Evolutionary conservation across 1,140 invertebrate species (phyloP).

Genomic region (Drosophila nikananu): DNA sequence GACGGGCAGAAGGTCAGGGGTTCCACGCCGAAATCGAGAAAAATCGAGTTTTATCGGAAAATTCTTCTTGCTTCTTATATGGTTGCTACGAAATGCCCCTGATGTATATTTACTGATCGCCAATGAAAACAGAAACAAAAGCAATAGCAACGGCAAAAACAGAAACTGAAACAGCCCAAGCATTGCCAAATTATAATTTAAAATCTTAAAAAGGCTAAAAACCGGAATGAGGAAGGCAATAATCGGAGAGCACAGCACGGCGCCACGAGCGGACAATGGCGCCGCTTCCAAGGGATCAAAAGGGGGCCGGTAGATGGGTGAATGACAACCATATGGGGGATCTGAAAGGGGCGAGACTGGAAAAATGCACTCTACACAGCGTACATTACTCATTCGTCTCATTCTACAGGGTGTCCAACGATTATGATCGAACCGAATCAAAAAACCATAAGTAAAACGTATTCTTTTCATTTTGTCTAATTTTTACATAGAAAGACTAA

Average conservation of each 20-base stretch:
- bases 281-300: slow-evolving; percentile 28
- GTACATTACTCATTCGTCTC: neutral
- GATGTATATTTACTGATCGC: slow-evolving; percentile 75
- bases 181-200: slow-evolving; percentile 69
- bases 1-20: slow-evolving; percentile 50
- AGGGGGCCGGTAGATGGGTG: slow-evolving; percentile 6
- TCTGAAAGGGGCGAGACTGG: neutral
- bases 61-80: slow-evolving; percentile 17
- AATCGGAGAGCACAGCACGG: slow-evolving; percentile 26
- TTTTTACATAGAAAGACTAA: neutral
- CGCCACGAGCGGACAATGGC: slow-evolving; percentile 40
- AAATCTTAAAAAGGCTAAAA: slow-evolving; percentile 58
- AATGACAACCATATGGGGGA: slow-evolving; percentile 1
- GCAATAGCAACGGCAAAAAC: slow-evolving; percentile 14
- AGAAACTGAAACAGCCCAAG: slow-evolving; percentile 19
- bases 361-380: neutral
- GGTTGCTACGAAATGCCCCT: slow-evolving; percentile 21
- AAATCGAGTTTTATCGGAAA: slow-evolving; percentile 52
- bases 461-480: neutral
- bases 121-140: slow-evolving; percentile 66
- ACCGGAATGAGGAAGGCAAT: slow-evolving; percentile 38
- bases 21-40: slow-evolving; percentile 27
- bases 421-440: neutral
- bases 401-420: neutral
- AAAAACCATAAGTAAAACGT: neutral